Evolutionary conservation across 2,113 vertebrate species (phyloP).

Genomic region (Erpornis zantholeuca): DNA sequence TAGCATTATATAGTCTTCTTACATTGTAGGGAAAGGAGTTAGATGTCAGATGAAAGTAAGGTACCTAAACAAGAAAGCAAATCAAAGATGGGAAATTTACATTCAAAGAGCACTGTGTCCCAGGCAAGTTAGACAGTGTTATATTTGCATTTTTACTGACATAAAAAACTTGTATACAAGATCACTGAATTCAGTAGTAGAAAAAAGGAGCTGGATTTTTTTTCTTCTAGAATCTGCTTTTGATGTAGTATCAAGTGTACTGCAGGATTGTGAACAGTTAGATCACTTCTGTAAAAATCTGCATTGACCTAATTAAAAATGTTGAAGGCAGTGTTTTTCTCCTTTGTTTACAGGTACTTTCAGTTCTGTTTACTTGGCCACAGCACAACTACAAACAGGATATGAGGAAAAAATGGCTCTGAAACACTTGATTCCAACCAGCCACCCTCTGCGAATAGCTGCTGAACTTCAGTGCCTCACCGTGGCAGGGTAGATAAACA

Average conservation of each 20-base stretch:
- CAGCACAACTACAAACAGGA: conserved; percentile 82
- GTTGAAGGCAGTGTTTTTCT: neutral
- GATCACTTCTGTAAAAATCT: neutral
- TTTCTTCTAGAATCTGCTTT: conserved; percentile 14
- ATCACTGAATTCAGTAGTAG: conserved; percentile 27
- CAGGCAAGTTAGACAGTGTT: conserved; percentile 57
- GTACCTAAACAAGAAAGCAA: conserved; percentile 60
- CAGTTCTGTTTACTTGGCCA: conserved; percentile 95
- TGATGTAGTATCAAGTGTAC: conserved; percentile 5
- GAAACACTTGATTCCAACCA: conserved; percentile 96
- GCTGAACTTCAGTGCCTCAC: conserved; percentile 97
- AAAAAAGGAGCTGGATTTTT: conserved; percentile 4
- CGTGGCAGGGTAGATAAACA: conserved; percentile 83
- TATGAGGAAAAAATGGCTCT: conserved; percentile 88
- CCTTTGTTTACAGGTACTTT: conserved; percentile 85
- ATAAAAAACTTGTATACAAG: conserved; percentile 58
- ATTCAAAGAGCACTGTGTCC: conserved; percentile 58
- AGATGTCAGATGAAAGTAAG: conserved; percentile 61
- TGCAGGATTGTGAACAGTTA: neutral
- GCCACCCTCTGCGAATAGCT: conserved; percentile 92
- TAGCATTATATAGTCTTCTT: conserved; percentile 12
- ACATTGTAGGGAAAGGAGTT: neutral
- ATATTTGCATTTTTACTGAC: conserved; percentile 62
- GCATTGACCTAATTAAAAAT: conserved; percentile 40
- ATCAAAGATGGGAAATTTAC: conserved; percentile 58